These are phyloP conservation scores for Galbula dea DNA, from an alignment of 2,113 vertebrate species.

Conservation along the genomic window DNA sequence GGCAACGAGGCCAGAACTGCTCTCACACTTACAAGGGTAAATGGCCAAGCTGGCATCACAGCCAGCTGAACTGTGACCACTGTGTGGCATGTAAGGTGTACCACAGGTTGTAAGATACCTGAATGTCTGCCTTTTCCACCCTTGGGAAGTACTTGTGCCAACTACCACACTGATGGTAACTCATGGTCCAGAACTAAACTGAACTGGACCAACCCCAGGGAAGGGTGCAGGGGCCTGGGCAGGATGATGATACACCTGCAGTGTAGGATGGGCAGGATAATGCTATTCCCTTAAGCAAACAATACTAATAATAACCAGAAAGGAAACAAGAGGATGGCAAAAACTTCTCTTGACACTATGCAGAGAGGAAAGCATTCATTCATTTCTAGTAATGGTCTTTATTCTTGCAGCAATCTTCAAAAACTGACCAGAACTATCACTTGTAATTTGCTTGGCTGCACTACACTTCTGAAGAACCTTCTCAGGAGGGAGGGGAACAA, in stretches of 20 bases:
- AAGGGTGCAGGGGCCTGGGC: neutral
- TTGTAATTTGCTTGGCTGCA: neutral
- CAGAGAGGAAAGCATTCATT: neutral
- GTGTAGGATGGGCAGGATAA: neutral
- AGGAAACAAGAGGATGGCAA: neutral
- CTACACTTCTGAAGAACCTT: neutral
- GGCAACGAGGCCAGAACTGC: neutral
- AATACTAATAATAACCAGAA: neutral
- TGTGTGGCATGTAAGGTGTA: neutral
- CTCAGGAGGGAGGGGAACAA: neutral
- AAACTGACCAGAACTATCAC: neutral
- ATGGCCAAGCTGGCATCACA: neutral
- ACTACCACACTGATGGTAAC: neutral
- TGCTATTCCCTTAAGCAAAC: neutral
- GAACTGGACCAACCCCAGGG: neutral
- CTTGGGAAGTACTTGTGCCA: neutral
- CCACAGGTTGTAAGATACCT: neutral
- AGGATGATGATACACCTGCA: neutral
- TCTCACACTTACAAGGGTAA: accelerated
- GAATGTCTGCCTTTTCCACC: neutral
- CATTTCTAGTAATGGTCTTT: neutral
- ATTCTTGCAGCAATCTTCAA: neutral
- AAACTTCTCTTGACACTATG: neutral
- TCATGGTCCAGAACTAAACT: neutral
- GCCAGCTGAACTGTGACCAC: neutral